Percentiles rank a stretch among this genome's conserved stretches.
Conservation (phyloP, 2,797 vertebrate species). For the Otolemur crassicaudatus region DNA sequence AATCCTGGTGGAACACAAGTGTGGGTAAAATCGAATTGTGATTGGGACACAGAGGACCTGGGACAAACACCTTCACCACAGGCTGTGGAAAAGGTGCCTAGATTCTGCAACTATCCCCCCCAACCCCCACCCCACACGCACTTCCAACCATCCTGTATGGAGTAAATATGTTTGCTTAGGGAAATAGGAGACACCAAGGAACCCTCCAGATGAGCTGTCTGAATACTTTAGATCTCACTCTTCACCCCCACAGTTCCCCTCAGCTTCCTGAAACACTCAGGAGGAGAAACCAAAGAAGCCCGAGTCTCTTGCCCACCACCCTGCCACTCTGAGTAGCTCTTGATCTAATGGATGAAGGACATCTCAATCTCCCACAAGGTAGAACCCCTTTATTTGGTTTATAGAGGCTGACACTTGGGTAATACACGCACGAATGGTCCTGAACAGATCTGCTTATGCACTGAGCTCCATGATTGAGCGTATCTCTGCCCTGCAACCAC, state of each 20-base stretch:
- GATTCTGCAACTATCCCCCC: background rate
- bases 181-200: background rate
- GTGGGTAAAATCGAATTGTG: slow-evolving; percentile 59
- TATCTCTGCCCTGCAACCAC: background rate
- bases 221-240: background rate
- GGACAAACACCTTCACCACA: slow-evolving; percentile 55
- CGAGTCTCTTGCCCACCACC: background rate
- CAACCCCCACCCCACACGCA: background rate
- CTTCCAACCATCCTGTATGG: background rate
- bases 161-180: slow-evolving; percentile 31
- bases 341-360: background rate
- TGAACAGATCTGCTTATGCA: background rate
- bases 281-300: background rate
- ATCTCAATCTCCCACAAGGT: background rate
- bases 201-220: background rate
- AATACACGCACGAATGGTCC: background rate
- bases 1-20: slow-evolving; percentile 73
- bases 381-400: background rate
- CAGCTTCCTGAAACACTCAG: background rate
- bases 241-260: background rate
- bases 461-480: background rate
- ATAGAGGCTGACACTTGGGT: background rate
- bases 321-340: background rate
- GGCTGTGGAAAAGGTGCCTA: background rate
- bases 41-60: slow-evolving; percentile 34